Base-by-base conservation (phyloP, 2,888 invertebrate species). In the Lasioglossum morio region DNA sequence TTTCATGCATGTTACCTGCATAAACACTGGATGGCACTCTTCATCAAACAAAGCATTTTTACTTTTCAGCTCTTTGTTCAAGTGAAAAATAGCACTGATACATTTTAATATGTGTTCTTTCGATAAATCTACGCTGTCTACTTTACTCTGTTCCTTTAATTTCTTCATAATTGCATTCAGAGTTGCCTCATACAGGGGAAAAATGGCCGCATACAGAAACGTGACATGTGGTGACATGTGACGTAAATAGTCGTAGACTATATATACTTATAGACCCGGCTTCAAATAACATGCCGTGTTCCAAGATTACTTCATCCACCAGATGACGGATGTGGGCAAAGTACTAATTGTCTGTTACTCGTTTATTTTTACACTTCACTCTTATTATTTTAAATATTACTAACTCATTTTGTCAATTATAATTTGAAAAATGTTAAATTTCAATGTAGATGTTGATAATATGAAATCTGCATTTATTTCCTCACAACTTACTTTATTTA, bases 1-100 rank as follows among this genome's bases (percentile, higher is more conserved):
- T 95, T 97, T 97, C 60, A 97, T 96, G 83, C 96, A 96, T 43
- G 95, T 96, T 40, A 97, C 95, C 95, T 96, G 96, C 75, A 97
- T 94, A 92, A 96, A 96, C 91, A 97, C 95, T 19, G 96, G 96
- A 82, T 95, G 95, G 27, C 86, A 87, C 88, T 96, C 96, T 66
- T 96, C 96, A 37, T 96, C 96, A 89, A 97, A 96, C 69, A 97
- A 91, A 48, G 91, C 92, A 63, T 95, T 95, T 79, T 95, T 94
- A 2, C 92, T 86, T 76, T 94, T 92, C 2, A 93, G 90, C 74
- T 94, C 92, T 16, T 93, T 84, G 0, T 93, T 87, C 34, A 95
- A 89, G 83, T 95, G 93, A 34, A 95, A 92, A 43, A 96, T 88
- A 3, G 94, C 94, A n/a, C 88, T 88, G 23, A 95, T 91, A 43